A percentile compares a stretch with the other conserved stretches of the same genome.
phyloP scores from a whole-genome alignment of 2,113 vertebrate genomes.

The Bambusicola thoracicus region DNA sequence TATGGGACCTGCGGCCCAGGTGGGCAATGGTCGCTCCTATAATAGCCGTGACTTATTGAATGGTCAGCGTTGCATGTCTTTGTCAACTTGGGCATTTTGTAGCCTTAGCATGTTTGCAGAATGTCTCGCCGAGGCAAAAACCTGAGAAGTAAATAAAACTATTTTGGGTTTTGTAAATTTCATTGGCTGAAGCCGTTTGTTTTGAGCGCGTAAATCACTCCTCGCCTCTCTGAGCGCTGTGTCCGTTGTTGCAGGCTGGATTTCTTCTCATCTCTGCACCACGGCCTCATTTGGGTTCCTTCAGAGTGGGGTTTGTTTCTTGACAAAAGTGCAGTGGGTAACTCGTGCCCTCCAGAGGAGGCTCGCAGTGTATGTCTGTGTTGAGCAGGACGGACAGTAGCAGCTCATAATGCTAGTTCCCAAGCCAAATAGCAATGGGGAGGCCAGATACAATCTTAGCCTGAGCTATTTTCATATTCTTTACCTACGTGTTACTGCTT shows the following conservation, averaged over 20 bases:
- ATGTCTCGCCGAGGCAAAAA: constrained; percentile 82
- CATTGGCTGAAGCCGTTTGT: constrained; percentile 59
- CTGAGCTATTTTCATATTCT: background rate
- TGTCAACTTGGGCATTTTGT: constrained; percentile 83
- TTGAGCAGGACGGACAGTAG: background rate
- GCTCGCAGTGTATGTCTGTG: background rate
- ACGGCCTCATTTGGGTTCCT: background rate
- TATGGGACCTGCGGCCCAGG: constrained; percentile 62
- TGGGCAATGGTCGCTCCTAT: constrained; percentile 70
- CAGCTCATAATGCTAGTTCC: background rate
- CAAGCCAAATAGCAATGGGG: background rate
- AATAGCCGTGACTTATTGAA: constrained; percentile 61
- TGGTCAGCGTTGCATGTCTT: constrained; percentile 81
- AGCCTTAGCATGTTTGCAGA: constrained; percentile 91
- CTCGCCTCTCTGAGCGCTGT: background rate
- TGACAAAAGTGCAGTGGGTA: background rate
- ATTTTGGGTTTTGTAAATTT: constrained; percentile 85
- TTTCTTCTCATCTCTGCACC: background rate
- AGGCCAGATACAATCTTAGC: background rate
- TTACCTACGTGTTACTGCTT: background rate
- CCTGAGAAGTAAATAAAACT: constrained; percentile 86
- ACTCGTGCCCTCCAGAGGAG: background rate
- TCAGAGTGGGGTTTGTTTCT: background rate
- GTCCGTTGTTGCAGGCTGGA: background rate
- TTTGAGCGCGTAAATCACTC: background rate